Evolutionary conservation across 2,797 vertebrate genomes (phyloP).

Genomic region (Sternotherus odoratus): DNA sequence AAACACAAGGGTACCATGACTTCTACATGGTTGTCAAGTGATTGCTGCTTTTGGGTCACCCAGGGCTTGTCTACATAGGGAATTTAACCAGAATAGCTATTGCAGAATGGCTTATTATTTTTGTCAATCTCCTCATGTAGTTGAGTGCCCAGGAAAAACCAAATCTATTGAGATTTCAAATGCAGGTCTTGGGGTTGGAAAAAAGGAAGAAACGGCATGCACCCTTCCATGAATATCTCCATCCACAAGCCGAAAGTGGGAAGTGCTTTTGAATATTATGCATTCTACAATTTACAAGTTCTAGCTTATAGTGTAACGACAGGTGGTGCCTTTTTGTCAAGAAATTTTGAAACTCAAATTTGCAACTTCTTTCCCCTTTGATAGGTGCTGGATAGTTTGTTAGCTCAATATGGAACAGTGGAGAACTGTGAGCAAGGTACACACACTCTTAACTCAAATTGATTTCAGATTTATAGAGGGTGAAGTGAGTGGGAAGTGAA

Average conservation of each 20-base stretch:
- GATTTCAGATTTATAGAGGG: slow-evolving; percentile 52
- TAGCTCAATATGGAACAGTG: slow-evolving; percentile 96
- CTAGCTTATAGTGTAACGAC: rapidly evolving
- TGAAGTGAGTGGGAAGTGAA: slow-evolving; percentile 23
- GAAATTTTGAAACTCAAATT: slow-evolving; percentile 61
- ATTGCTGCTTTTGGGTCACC: not conserved
- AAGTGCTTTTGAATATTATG: not conserved
- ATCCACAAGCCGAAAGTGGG: not conserved
- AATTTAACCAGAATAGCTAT: not conserved
- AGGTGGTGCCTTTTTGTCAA: not conserved
- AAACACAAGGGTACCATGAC: not conserved
- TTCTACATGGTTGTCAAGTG: not conserved
- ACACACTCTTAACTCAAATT: slow-evolving; percentile 33
- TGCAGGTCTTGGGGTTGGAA: not conserved
- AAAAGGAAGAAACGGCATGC: not conserved
- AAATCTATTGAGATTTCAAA: not conserved
- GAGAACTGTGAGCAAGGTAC: slow-evolving; percentile 99
- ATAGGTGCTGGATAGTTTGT: slow-evolving; percentile 95
- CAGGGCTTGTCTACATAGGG: not conserved
- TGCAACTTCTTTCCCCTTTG: slow-evolving; percentile 58
- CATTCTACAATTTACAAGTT: not conserved
- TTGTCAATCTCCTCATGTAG: not conserved
- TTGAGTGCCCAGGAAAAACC: not conserved
- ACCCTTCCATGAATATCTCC: not conserved
- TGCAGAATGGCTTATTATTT: not conserved